phyloP scores from a whole-genome alignment of 2,113 vertebrate genomes.

The Nothobranchius furzeri region DNA sequence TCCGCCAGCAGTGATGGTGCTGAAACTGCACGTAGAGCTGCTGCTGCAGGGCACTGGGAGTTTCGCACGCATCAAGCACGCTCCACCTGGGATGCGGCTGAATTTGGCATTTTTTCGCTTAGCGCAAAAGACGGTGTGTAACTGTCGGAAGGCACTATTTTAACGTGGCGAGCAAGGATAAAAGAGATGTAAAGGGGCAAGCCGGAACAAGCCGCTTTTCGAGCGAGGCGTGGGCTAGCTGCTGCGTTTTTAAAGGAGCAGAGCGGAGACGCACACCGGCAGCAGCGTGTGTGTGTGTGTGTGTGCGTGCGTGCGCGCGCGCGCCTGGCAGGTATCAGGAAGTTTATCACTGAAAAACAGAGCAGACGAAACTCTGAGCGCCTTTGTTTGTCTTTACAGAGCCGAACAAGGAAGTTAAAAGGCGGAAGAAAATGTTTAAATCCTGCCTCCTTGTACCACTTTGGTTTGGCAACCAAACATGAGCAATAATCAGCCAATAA shows the following conservation, averaged over 20 bases:
- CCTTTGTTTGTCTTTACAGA: not conserved
- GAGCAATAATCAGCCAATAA: too few relatives aligned
- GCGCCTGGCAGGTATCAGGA: slow-evolving; percentile 22
- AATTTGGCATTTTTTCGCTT: not conserved
- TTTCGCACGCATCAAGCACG: slow-evolving; percentile 14
- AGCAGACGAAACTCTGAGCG: not conserved
- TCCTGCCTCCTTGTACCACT: not conserved
- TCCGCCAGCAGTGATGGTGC: slow-evolving; percentile 67
- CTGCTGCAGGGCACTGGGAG: slow-evolving; percentile 20
- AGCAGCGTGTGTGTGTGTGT: slow-evolving; percentile 25
- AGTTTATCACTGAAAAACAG: slow-evolving; percentile 23
- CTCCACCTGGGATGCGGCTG: not conserved
- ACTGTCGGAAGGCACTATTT: slow-evolving; percentile 70
- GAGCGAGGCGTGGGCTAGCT: slow-evolving; percentile 83
- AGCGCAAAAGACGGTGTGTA: not conserved
- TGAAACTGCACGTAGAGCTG: slow-evolving; percentile 43
- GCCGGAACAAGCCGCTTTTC: slow-evolving; percentile 87
- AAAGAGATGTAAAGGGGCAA: slow-evolving; percentile 77
- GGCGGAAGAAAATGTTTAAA: too few relatives aligned
- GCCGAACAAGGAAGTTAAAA: slow-evolving; percentile 6
- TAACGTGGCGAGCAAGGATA: slow-evolving; percentile 75
- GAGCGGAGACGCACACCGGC: slow-evolving; percentile 34
- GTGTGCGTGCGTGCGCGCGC: not conserved
- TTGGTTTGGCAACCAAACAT: too few relatives aligned
- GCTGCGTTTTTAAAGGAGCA: slow-evolving; percentile 70